Evolutionary conservation across 2,888 invertebrate species (phyloP), one percentile per base, ranked within the genome.

Genomic region (Nymphalis urticae): DNA sequence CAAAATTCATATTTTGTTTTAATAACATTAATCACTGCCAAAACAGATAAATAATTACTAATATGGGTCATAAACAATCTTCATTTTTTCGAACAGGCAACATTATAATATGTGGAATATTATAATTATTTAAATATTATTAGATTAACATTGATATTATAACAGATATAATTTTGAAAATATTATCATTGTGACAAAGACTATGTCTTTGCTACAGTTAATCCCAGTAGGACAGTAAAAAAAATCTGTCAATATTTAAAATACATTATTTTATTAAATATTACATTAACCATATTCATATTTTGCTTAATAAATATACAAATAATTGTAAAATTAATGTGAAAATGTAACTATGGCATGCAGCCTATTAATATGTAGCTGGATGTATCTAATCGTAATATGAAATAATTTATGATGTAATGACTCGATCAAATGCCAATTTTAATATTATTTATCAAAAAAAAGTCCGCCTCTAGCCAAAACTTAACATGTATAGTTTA

Each of bases 381-480:
- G 42, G 10, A 42, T 13, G 13, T 42, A 32, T 6, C 27, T 32
- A 32, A 32, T 32, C 6, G 6, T 32, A 42, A 42, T 13, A 42
- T 42, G 3, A 13, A 42, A 13, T 42, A 13, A 13, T 42, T 42
- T 13, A 42, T 42, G 6, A 32, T 32, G 4, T 24, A 24, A 53
- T 16, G 21, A 13, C 24, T 53, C 53, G 6, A 16, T 54, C 47
- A 62, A 62, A 62, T 66, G 66, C 61, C 61, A 54, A 66, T 56
- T 61, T 21, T 62, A 62, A 36, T 66, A 48, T 62, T 32, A 48
- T 61, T 36, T 16, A 48, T 32, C 36, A 19, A 16, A 42, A 21
- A 21, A 21, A 47, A 66, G 81, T 82, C 82, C 80, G 79, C 80
- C 76, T 79, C 81, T 85, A 83, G 83, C 85, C 80, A 79, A 77